phyloP scores from a whole-genome alignment of 2,888 invertebrate species.

The Noctua janthe region DNA sequence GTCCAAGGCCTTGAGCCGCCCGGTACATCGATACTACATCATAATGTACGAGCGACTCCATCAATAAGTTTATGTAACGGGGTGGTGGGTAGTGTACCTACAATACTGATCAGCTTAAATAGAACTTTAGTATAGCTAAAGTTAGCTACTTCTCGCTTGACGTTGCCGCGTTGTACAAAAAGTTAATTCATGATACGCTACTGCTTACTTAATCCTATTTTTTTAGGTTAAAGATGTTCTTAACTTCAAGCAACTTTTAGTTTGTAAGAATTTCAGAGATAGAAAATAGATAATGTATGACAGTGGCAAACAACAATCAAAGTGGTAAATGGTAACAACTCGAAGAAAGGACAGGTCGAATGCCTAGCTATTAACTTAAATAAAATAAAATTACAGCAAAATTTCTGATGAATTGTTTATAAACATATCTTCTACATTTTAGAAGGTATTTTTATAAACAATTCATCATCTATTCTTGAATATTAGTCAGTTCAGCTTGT shows the following conservation, averaged over 20 bases:
- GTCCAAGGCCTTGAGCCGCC: slow-evolving; percentile 41
- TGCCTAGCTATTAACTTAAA: no score
- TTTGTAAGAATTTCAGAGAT: neutral
- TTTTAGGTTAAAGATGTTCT: neutral
- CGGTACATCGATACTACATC: slow-evolving; percentile 22
- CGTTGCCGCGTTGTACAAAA: neutral
- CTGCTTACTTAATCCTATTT: neutral
- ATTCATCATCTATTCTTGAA: no score
- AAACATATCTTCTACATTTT: no score
- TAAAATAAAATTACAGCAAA: no score
- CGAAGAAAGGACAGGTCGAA: neutral
- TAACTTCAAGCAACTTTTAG: neutral
- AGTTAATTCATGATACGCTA: neutral
- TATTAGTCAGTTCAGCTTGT: no score
- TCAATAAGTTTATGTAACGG: neutral
- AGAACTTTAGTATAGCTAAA: neutral
- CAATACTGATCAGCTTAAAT: no score
- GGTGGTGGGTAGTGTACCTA: neutral
- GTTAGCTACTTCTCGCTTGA: neutral
- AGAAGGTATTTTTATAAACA: no score
- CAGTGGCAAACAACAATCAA: no score
- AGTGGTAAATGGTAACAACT: no score
- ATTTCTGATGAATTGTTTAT: no score
- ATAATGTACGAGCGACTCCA: neutral
- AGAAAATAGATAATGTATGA: no score